phyloP scores from a whole-genome alignment of 2,797 vertebrate species.

The Macropus fuliginosus region DNA sequence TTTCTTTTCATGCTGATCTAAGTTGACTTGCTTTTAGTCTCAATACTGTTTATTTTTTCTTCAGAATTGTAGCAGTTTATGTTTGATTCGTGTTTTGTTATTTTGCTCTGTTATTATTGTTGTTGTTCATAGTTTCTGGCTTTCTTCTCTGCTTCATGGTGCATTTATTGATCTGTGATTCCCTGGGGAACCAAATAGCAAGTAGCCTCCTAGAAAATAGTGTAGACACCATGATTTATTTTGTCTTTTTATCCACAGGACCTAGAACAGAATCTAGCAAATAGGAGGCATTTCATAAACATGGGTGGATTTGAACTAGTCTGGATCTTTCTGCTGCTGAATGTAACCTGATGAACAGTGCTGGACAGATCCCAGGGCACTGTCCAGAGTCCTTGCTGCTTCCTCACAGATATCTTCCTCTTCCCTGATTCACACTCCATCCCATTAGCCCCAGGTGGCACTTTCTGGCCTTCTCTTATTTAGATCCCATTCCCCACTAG shows the following conservation, averaged over 20 bases:
- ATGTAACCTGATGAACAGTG: background rate
- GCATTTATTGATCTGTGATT: background rate
- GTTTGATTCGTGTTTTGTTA: background rate
- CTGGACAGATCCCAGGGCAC: background rate
- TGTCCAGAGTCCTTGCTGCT: background rate
- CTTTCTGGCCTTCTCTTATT: background rate
- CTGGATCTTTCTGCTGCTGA: background rate
- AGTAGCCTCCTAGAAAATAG: background rate
- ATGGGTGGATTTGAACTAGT: background rate
- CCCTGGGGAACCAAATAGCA: background rate
- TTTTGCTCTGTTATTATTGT: slow-evolving; percentile 9
- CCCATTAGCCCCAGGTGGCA: background rate
- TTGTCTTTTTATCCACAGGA: background rate
- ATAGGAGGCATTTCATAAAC: background rate
- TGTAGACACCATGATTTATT: background rate
- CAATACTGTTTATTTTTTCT: background rate
- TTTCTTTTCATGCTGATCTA: slow-evolving; percentile 23
- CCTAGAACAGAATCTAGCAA: background rate
- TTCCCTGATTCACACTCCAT: background rate
- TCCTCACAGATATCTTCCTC: too few species aligned
- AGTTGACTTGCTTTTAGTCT: slow-evolving; percentile 10
- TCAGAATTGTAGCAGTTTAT: slow-evolving; percentile 11
- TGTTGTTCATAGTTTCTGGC: background rate
- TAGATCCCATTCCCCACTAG: background rate
- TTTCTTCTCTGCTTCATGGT: background rate